phyloP scores from a whole-genome alignment of 92 coral and sea anemone genomes.

The Virgularia gustaviana region DNA sequence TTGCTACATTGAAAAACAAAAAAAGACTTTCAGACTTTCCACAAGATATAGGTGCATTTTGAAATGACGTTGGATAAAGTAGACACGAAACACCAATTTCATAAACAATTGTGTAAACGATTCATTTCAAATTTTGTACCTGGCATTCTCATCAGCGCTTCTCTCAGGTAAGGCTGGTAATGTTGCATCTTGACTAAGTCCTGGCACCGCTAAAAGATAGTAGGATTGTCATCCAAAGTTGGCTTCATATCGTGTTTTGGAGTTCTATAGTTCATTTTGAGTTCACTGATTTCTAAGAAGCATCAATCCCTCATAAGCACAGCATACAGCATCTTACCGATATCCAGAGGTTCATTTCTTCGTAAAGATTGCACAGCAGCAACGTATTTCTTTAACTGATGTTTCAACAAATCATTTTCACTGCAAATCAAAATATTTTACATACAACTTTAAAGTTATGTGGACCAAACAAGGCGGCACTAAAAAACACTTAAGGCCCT shows the following conservation, averaged over 20 bases:
- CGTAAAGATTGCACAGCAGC: constrained; percentile 94
- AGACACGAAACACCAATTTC: not conserved
- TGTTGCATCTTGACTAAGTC: constrained; percentile 73
- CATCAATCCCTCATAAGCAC: too few species aligned
- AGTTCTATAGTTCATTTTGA: too few species aligned
- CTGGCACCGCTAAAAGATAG: constrained; percentile 53
- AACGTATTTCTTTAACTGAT: constrained; percentile 94
- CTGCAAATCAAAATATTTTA: constrained; percentile 54
- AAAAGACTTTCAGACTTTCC: not conserved
- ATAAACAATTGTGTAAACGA: too few species aligned
- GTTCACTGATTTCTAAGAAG: too few species aligned
- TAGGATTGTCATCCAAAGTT: too few species aligned
- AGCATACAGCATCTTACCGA: not conserved
- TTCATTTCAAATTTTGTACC: too few species aligned
- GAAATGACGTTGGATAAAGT: not conserved
- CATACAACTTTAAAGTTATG: too few species aligned
- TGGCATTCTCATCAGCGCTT: too few species aligned
- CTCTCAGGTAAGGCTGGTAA: constrained; percentile 67
- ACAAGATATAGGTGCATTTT: not conserved
- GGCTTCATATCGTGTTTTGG: not conserved
- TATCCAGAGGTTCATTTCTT: constrained; percentile 25
- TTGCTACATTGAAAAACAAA: constrained; percentile 29
- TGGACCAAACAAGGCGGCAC: too few species aligned
- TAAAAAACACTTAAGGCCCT: too few species aligned
- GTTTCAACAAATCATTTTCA: constrained; percentile 89